phyloP scores from a whole-genome alignment of 1,140 invertebrate genomes.

The Drosophila guanche region DNA sequence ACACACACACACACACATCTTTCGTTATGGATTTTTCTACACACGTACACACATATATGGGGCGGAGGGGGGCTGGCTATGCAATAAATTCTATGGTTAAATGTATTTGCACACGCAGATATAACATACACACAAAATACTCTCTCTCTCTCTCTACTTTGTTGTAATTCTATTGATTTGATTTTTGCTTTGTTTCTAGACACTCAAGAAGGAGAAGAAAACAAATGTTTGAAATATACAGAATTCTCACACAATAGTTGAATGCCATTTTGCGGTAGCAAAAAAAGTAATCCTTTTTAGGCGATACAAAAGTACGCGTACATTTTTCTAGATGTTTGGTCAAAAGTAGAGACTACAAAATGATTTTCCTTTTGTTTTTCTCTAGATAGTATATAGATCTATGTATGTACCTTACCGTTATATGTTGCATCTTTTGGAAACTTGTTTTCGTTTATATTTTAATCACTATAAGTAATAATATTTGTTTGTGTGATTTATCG shows the following conservation, averaged over 20 bases:
- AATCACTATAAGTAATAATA: conserved; percentile 17
- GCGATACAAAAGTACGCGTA: too few relatives aligned
- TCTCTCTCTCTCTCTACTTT: conserved; percentile 8
- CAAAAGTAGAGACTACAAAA: too few relatives aligned
- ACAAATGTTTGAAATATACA: conserved; percentile 9
- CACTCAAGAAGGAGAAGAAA: conserved; percentile 14
- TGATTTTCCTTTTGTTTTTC: conserved; percentile 4
- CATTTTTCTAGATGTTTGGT: too few relatives aligned
- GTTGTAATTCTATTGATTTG: conserved; percentile 25
- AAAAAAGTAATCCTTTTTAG: background rate
- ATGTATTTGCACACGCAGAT: too few relatives aligned
- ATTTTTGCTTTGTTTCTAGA: conserved; percentile 14
- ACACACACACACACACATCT: conserved; percentile 28
- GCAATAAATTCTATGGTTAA: too few relatives aligned
- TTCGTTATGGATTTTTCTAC: conserved; percentile 19
- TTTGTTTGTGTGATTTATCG: conserved; percentile 5
- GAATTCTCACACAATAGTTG: too few relatives aligned
- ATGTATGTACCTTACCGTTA: background rate
- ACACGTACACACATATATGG: conserved; percentile 7
- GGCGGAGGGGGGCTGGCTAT: background rate
- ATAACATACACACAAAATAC: too few relatives aligned
- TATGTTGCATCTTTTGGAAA: conserved; percentile 20
- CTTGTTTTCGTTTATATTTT: conserved; percentile 27
- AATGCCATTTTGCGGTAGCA: conserved; percentile 8
- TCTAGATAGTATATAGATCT: conserved; percentile 3